Percentiles rank a stretch among this genome's conserved stretches.
Conservation (phyloP, 1,140 invertebrate species). For the Ips nitidus region DNA sequence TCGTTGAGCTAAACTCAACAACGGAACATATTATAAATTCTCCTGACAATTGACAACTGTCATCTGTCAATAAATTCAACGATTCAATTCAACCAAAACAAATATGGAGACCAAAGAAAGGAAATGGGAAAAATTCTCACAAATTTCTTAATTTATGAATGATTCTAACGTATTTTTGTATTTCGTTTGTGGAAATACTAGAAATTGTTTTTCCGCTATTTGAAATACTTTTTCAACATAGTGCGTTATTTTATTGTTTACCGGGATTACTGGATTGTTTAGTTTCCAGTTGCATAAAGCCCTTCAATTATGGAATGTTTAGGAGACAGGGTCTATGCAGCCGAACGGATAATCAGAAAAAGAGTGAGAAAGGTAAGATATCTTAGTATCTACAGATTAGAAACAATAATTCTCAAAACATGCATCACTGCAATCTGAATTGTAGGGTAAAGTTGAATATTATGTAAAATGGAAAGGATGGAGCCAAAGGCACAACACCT, state of each 20-base stretch:
- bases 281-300: too few species aligned
- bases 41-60: too few species aligned
- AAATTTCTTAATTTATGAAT: too few species aligned
- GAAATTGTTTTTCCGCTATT: too few species aligned
- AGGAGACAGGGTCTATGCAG: constrained; percentile 88
- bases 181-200: too few species aligned
- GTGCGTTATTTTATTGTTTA: background rate
- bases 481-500: constrained; percentile 93
- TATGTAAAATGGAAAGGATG: constrained; percentile 98
- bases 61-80: too few species aligned
- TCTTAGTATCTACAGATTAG: background rate
- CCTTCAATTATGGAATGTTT: constrained; percentile 36
- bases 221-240: background rate
- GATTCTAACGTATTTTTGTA: too few species aligned
- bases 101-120: too few species aligned
- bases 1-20: too few species aligned
- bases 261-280: background rate
- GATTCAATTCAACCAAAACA: too few species aligned
- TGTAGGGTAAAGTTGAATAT: constrained; percentile 88
- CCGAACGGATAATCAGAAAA: constrained; percentile 93
- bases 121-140: too few species aligned
- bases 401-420: background rate
- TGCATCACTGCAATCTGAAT: background rate
- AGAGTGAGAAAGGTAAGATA: constrained; percentile 80
- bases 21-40: too few species aligned